Conservation (phyloP, 2,888 invertebrate genomes). For the Horisme vitalbata region DNA sequence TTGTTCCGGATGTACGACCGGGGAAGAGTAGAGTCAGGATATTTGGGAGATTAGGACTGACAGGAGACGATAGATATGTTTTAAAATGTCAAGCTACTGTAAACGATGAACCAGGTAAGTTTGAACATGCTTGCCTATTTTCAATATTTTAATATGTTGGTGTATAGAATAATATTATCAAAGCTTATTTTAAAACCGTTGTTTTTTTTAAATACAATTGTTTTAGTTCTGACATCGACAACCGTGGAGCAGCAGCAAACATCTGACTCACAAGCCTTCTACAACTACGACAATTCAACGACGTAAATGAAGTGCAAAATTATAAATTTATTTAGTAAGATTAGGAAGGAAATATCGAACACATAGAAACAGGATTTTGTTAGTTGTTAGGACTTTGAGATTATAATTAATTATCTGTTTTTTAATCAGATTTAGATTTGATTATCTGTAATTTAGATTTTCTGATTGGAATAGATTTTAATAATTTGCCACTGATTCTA, state of each 20-base stretch:
- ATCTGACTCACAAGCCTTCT: conserved; percentile 1
- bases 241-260: conserved; percentile 5
- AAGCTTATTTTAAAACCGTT: neutral
- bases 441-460: too few species aligned
- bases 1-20: neutral
- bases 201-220: too few species aligned
- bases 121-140: too few species aligned
- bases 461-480: too few species aligned
- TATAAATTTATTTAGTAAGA: neutral
- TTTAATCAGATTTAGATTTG: too few species aligned
- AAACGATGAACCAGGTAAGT: conserved; percentile 55
- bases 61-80: conserved; percentile 58
- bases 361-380: too few species aligned
- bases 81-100: conserved; percentile 63
- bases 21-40: conserved; percentile 55
- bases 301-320: neutral
- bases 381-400: too few species aligned
- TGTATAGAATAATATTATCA: neutral
- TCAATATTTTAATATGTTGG: neutral
- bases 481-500: too few species aligned
- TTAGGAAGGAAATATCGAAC: neutral
- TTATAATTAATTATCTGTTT: too few species aligned
- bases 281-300: neutral
- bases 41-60: conserved; percentile 59
- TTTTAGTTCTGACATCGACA: conserved; percentile 10